These are phyloP conservation scores for Adelognathus sp. DNA, from an alignment of 2,888 invertebrate genomes.

Conservation along the genomic window DNA sequence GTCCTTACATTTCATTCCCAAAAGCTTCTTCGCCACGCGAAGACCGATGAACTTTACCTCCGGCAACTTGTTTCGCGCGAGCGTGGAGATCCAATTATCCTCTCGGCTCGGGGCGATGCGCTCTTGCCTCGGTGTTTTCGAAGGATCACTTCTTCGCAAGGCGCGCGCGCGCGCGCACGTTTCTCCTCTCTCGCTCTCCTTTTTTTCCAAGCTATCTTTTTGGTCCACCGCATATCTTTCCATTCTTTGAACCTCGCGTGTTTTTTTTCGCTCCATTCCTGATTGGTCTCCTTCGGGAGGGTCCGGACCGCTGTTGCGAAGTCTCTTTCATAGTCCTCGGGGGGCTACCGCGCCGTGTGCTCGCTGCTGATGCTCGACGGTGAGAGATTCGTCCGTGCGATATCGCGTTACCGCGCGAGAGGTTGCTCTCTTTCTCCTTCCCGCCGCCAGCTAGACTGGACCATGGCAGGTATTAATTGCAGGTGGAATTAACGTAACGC, in stretches of 20 bases:
- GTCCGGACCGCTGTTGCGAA: not conserved
- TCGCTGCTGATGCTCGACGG: constrained; percentile 54
- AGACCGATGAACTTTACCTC: constrained; percentile 26
- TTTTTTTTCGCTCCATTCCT: constrained; percentile 33
- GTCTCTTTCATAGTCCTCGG: constrained; percentile 8
- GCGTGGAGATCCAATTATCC: constrained; percentile 42
- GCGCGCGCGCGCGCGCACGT: not conserved
- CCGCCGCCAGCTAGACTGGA: constrained; percentile 44
- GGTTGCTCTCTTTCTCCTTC: constrained; percentile 11
- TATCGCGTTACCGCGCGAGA: constrained; percentile 65
- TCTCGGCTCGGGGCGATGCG: constrained; percentile 12
- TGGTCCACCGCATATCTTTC: constrained; percentile 16
- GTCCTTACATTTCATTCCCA: not conserved
- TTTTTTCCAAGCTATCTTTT: not conserved
- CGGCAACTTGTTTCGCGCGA: not conserved
- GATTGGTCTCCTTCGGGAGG: constrained; percentile 44
- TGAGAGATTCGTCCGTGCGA: constrained; percentile 63
- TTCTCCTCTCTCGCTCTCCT: constrained; percentile 10
- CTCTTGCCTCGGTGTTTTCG: constrained; percentile 23
- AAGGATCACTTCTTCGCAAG: constrained; percentile 7
- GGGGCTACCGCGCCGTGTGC: constrained; percentile 41
- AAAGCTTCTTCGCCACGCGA: not conserved
- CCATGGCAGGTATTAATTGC: constrained; percentile 73
- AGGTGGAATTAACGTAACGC: constrained; percentile 74
- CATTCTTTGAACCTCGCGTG: not conserved